phyloP scores from a whole-genome alignment of 2,797 vertebrate genomes.

The Notamacropus eugenii region DNA sequence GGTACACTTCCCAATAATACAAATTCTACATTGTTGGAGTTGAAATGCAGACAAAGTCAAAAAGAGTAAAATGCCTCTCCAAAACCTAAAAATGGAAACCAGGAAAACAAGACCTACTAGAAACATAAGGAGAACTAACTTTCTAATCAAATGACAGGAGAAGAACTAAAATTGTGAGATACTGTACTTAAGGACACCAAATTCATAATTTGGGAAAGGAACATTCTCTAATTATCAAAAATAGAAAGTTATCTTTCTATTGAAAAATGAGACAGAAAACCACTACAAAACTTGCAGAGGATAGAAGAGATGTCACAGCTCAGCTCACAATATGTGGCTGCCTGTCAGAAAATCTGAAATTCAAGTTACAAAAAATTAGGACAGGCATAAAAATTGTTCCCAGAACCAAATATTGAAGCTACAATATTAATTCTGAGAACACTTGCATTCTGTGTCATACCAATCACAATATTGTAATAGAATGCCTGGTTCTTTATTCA shows the following conservation, averaged over 20 bases:
- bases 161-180: not conserved
- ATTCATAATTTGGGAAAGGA: not conserved
- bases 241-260: not conserved
- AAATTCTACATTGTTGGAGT: not conserved
- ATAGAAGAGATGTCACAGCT: not conserved
- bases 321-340: not conserved
- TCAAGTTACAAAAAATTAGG: not conserved
- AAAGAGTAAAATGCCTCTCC: not conserved
- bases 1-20: not conserved
- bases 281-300: not conserved
- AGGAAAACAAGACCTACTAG: not conserved
- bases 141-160: conserved; percentile 1
- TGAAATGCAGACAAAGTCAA: not conserved
- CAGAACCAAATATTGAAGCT: not conserved
- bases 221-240: not conserved
- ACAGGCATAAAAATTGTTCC: not conserved
- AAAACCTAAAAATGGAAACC: not conserved
- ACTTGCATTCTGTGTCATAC: not conserved
- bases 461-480: not conserved
- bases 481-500: not conserved
- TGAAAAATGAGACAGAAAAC: conserved; percentile 14
- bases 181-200: not conserved
- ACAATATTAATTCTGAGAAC: not conserved
- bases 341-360: not conserved
- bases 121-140: not conserved